phyloP scores from a whole-genome alignment of 2,797 vertebrate species.

The Arnoldichthys spilopterus region DNA sequence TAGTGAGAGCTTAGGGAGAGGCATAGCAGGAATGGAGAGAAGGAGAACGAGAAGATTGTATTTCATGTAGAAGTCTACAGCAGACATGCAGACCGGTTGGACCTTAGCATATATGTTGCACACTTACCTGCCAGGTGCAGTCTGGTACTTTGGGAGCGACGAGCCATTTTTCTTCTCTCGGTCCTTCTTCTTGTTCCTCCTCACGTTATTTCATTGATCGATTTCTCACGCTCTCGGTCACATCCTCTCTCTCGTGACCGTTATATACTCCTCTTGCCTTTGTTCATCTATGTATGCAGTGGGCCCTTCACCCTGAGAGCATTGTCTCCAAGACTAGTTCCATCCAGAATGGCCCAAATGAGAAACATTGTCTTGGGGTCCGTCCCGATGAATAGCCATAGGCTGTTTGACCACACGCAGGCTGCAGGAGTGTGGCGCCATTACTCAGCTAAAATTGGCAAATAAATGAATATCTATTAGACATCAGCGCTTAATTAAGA shows the following conservation, averaged over 20 bases:
- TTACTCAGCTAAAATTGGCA: slow-evolving; percentile 21
- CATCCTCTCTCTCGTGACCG: slow-evolving; percentile 12
- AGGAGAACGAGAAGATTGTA: background rate
- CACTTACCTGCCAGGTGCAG: slow-evolving; percentile 70
- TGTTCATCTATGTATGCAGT: slow-evolving; percentile 57
- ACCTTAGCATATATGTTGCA: background rate
- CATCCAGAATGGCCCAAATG: slow-evolving; percentile 51
- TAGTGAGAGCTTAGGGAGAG: background rate
- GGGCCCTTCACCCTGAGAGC: slow-evolving; percentile 11
- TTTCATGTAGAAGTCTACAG: too few species aligned
- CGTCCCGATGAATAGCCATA: slow-evolving; percentile 42
- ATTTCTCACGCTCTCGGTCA: slow-evolving; percentile 26
- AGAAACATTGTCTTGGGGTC: slow-evolving; percentile 58
- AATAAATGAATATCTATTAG: slow-evolving; percentile 7
- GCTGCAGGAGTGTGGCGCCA: background rate
- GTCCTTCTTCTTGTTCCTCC: slow-evolving; percentile 13
- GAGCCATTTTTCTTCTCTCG: slow-evolving; percentile 64
- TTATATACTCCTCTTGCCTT: slow-evolving; percentile 56
- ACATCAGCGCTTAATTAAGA: slow-evolving; percentile 36
- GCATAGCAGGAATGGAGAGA: background rate
- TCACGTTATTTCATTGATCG: background rate
- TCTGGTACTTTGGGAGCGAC: slow-evolving; percentile 52
- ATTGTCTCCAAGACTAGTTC: slow-evolving; percentile 48
- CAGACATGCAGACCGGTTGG: too few species aligned
- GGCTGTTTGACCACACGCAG: slow-evolving; percentile 18